Evolutionary conservation across 2,888 invertebrate genomes (phyloP).

Genomic region (Theretra japonica): DNA sequence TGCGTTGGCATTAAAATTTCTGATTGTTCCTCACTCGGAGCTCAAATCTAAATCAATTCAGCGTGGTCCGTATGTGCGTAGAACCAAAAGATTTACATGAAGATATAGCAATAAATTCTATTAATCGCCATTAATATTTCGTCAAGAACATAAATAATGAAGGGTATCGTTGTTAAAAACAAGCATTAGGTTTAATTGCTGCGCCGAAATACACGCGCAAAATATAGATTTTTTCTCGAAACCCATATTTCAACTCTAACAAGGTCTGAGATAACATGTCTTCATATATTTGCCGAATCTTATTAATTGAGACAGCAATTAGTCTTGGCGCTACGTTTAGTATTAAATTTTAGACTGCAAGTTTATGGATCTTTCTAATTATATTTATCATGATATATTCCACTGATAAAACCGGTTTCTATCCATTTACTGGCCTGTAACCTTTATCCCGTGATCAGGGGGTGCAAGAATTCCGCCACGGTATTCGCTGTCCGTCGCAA

Average conservation of each 20-base stretch:
- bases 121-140: conserved; percentile 13
- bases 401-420: no score
- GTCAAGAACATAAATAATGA: not conserved
- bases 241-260: conserved; percentile 19
- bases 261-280: not conserved
- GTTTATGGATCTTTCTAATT: not conserved
- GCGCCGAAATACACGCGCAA: conserved; percentile 2
- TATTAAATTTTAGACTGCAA: not conserved
- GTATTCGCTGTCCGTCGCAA: no score
- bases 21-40: not conserved
- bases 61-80: not conserved
- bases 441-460: no score
- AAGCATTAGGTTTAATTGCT: not conserved
- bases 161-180: conserved; percentile 19
- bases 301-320: not conserved
- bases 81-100: not conserved
- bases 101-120: conserved; percentile 8
- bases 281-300: conserved; percentile 5
- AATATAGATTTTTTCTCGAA: not conserved
- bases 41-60: not conserved
- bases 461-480: no score
- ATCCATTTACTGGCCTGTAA: no score
- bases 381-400: not conserved
- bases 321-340: not conserved
- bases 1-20: no score